Percentiles rank a stretch among this genome's conserved stretches.
phyloP scores from a whole-genome alignment of 2,888 invertebrate species.

The Agonum fuliginosum region DNA sequence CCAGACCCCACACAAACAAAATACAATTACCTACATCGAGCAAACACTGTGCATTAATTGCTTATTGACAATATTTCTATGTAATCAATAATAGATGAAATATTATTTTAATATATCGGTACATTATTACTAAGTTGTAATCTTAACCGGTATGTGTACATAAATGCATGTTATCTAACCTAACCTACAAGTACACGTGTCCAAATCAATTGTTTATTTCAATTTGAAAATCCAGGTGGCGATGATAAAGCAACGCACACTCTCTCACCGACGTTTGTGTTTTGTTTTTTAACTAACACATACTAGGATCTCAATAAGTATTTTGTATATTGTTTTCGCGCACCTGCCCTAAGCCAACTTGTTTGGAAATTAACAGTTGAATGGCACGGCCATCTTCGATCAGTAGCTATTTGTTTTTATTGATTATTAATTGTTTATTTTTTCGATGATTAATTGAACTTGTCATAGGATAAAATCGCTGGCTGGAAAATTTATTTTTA shows the following conservation, averaged over 20 bases:
- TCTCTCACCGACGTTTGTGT: neutral
- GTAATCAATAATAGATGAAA: constrained; percentile 58
- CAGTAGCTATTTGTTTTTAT: constrained; percentile 50
- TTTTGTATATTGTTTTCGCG: constrained; percentile 44
- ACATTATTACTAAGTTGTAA: constrained; percentile 53
- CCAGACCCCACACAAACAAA: constrained; percentile 19
- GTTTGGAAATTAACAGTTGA: constrained; percentile 44
- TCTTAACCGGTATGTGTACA: constrained; percentile 48
- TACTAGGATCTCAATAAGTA: constrained; percentile 1
- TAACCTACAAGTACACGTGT: constrained; percentile 50
- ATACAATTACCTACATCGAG: constrained; percentile 48
- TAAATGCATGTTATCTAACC: constrained; percentile 51
- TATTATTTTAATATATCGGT: constrained; percentile 57
- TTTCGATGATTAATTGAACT: constrained; percentile 49
- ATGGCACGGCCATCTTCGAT: constrained; percentile 26
- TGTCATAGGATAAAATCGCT: constrained; percentile 32
- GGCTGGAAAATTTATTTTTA: constrained; percentile 10
- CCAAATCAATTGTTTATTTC: constrained; percentile 53
- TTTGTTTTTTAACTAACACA: constrained; percentile 15
- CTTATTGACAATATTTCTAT: constrained; percentile 58
- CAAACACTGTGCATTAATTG: constrained; percentile 54
- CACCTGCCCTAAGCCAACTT: constrained; percentile 41
- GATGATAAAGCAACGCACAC: constrained; percentile 36
- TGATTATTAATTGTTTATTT: constrained; percentile 56
- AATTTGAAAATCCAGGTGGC: constrained; percentile 54